Base-by-base conservation (phyloP, 2,113 vertebrate species). In the Theristicus caerulescens region DNA sequence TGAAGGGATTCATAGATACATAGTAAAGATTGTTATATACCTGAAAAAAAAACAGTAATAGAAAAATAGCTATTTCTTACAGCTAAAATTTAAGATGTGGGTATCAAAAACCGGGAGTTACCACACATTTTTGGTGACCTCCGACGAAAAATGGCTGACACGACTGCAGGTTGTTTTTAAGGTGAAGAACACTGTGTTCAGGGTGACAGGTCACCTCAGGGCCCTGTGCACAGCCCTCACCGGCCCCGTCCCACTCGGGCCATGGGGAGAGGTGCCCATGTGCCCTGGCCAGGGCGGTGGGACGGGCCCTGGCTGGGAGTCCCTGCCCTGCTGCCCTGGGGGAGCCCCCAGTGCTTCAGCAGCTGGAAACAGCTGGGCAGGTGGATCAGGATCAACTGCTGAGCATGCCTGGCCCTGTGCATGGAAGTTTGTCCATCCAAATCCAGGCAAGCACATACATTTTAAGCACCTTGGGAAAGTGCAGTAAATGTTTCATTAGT, bases 21-120 rank as follows among this genome's bases (percentile, higher is more conserved):
- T 78, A 95, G 81, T 91, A 93, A 94, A 96, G 86, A 97, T 76
- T 97, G 90, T 86, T 96, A 77, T 66, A 87, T 36, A 82, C 25
- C 69, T 92, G 87, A 42, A 97, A 96, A 97, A 96, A 97, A 93
- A 82, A 31, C 74, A 96, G 69, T 96, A 95, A 97, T 95, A 90
- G 86, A 96, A 97, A 97, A 97, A 49, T 38, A 94, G 92, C 79
- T 96, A 67, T 95, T 96, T 96, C 89, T 97, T 96, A 94, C 15
- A 25, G 92, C 90, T 97, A 94, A 95, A 87, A 97, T 38, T 94
- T 93, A 95, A 97, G 91, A 95, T 71, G 61, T 88, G 91, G 66
- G 64, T 96, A 97, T 82, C 90, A 96, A 93, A 97, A 97, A 94
- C 92, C 74, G 95, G 88, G 80, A 96, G 70, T 61, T 97, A 80